Conservation (phyloP, 2,113 vertebrate genomes). For the Formicarius rufipectus region DNA sequence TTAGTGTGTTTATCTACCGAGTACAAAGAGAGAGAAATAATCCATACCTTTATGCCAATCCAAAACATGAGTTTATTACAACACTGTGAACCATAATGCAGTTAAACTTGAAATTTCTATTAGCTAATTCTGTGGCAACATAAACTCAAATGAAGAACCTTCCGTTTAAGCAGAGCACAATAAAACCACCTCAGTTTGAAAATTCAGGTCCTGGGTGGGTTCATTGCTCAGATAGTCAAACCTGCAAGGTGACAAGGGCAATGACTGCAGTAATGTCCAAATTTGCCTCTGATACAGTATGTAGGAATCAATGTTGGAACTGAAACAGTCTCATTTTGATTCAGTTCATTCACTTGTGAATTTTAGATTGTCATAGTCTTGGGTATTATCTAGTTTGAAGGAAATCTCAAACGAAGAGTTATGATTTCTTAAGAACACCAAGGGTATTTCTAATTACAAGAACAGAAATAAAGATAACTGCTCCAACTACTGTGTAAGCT, state of each 20-base stretch:
- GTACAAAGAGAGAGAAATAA: not conserved
- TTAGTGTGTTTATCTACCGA: not conserved
- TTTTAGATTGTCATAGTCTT: not conserved
- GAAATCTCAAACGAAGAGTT: not conserved
- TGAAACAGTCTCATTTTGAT: not conserved
- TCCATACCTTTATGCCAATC: not conserved
- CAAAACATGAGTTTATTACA: not conserved
- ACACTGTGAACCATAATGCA: not conserved
- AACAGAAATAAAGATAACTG: not conserved
- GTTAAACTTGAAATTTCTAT: not conserved
- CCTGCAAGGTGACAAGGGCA: not conserved
- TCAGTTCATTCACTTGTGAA: not conserved
- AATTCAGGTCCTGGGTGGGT: not conserved
- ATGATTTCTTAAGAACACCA: not conserved
- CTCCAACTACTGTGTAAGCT: not conserved
- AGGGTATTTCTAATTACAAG: not conserved
- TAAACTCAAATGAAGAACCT: not conserved
- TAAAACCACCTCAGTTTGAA: not conserved
- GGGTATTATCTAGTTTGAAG: not conserved
- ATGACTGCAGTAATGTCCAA: not conserved
- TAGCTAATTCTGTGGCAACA: not conserved
- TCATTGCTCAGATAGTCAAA: not conserved
- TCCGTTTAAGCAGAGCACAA: rapidly evolving
- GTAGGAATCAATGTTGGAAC: not conserved
- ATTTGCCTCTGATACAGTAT: not conserved